Percentiles rank a stretch among this genome's conserved stretches.
Evolutionary conservation across 2,113 vertebrate genomes (phyloP).

Genomic region (Carettochelys insculpta): DNA sequence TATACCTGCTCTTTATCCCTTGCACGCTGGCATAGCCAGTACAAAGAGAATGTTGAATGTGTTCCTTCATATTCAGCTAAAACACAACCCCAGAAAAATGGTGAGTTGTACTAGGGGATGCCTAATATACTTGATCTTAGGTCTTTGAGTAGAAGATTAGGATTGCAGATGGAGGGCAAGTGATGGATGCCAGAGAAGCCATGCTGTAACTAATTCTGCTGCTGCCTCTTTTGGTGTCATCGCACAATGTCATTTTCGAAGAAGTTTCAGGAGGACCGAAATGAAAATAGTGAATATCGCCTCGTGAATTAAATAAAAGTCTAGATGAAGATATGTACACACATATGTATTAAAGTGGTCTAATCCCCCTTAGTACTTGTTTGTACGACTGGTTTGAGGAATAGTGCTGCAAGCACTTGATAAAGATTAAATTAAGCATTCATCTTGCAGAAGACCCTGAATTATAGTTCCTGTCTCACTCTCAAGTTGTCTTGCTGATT

Average conservation of each 20-base stretch:
- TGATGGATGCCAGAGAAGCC: not conserved
- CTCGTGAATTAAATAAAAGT: not conserved
- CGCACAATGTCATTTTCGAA: not conserved
- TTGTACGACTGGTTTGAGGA: not conserved
- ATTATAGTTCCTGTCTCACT: not conserved
- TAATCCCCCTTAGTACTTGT: not conserved
- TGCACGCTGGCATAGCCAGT: conserved; percentile 19
- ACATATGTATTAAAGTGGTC: not conserved
- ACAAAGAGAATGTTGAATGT: conserved; percentile 30
- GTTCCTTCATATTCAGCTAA: not conserved
- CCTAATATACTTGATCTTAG: conserved; percentile 58
- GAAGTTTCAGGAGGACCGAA: not conserved
- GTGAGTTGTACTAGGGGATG: conserved; percentile 14
- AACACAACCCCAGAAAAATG: conserved; percentile 54
- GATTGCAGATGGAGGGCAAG: conserved; percentile 33
- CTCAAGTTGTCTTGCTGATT: not conserved
- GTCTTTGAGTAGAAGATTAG: conserved; percentile 44
- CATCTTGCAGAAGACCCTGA: not conserved
- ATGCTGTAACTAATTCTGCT: not conserved
- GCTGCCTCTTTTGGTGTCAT: not conserved
- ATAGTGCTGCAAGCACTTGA: not conserved
- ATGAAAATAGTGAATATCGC: not conserved
- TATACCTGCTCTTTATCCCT: conserved; percentile 8
- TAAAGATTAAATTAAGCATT: not conserved
- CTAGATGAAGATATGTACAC: not conserved